Percentiles rank a stretch among this genome's conserved stretches.
These are phyloP conservation scores for Sepiola atlantica DNA, from an alignment of 2,888 invertebrate genomes.

Conservation along the genomic window DNA sequence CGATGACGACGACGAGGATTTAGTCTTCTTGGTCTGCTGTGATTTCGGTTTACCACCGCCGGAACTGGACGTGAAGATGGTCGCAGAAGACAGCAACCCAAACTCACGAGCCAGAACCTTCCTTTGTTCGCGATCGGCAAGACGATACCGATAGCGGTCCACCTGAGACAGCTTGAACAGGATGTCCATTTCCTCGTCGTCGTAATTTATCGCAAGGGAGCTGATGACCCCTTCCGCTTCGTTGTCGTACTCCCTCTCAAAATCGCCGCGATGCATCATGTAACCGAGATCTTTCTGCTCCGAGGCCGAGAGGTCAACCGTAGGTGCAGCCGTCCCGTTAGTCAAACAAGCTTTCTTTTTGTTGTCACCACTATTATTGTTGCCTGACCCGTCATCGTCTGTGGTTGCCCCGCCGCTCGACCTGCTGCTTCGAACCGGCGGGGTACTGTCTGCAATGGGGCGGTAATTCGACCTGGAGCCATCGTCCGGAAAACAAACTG, in stretches of 20 bases:
- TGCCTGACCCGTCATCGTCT: neutral
- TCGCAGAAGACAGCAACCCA: constrained; percentile 90
- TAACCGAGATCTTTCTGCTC: constrained; percentile 93
- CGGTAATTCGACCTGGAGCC: neutral
- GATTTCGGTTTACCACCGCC: constrained; percentile 80
- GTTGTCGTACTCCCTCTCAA: constrained; percentile 93
- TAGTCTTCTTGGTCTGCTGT: constrained; percentile 78
- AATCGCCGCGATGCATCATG: constrained; percentile 96
- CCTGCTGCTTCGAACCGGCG: neutral
- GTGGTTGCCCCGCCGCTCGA: neutral
- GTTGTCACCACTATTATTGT: neutral
- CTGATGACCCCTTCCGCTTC: constrained; percentile 93
- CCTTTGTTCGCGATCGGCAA: constrained; percentile 85
- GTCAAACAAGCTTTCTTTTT: constrained; percentile 70
- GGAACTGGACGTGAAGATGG: constrained; percentile 70
- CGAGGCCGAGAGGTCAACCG: constrained; percentile 84
- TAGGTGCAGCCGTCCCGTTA: constrained; percentile 83
- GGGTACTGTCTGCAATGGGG: constrained; percentile 33
- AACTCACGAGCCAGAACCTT: constrained; percentile 93
- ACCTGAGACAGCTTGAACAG: constrained; percentile 79
- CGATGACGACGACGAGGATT: constrained; percentile 62
- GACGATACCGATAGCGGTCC: constrained; percentile 83
- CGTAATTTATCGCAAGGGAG: constrained; percentile 84
- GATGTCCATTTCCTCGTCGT: constrained; percentile 89
- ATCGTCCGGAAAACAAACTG: constrained; percentile 78